Percentiles rank a stretch among this genome's conserved stretches.
These are phyloP conservation scores for Promerops cafer DNA, from an alignment of 2,113 vertebrate species.

Conservation along the genomic window DNA sequence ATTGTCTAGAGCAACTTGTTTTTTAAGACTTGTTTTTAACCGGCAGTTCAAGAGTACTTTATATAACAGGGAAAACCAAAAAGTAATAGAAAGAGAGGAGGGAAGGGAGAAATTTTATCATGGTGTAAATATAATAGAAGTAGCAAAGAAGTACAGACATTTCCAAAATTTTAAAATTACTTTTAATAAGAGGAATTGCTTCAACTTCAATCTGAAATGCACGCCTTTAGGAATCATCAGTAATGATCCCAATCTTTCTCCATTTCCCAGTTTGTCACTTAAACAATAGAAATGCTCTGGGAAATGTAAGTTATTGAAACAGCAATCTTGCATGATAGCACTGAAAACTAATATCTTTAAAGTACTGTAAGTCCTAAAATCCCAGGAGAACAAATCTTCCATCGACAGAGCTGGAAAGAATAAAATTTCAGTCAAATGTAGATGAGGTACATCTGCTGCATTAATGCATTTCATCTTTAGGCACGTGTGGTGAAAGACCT, in stretches of 20 bases:
- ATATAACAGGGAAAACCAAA: background rate
- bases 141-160: constrained; percentile 38
- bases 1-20: background rate
- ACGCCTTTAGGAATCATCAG: background rate
- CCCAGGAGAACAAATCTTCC: constrained; percentile 27
- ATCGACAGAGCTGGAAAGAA: background rate
- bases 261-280: constrained; percentile 20
- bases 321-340: background rate
- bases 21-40: background rate
- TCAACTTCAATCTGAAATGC: background rate
- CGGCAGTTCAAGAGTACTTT: background rate
- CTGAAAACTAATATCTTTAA: constrained; percentile 18
- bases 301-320: constrained; percentile 12
- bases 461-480: constrained; percentile 32
- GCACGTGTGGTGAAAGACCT: background rate
- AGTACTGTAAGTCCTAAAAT: constrained; percentile 20
- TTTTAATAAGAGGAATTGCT: constrained; percentile 42
- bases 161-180: background rate
- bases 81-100: background rate
- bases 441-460: constrained; percentile 15
- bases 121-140: background rate
- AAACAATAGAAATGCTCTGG: constrained; percentile 12
- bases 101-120: background rate
- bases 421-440: constrained; percentile 33
- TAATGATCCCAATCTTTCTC: background rate